A percentile compares a stretch with the other conserved stretches of the same genome.
Conservation (phyloP, 2,888 invertebrate species). For the Zaprionus obscuricornis region DNA sequence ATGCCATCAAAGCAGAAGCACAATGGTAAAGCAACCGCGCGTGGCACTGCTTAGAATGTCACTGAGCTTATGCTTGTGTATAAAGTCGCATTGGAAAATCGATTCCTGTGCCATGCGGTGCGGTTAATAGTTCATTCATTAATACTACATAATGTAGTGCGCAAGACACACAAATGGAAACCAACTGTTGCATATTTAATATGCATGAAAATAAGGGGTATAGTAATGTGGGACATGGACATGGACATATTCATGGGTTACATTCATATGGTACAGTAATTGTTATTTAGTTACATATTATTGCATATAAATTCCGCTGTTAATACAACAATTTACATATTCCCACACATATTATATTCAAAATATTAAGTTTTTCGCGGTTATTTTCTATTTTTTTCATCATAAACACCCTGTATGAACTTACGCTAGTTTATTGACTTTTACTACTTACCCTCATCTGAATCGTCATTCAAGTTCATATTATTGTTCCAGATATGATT, state of each 20-base stretch:
- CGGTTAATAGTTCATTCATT: constrained; percentile 51
- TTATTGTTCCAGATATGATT: not conserved
- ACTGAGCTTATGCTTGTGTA: constrained; percentile 41
- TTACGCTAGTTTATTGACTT: constrained; percentile 39
- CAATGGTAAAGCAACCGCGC: constrained; percentile 34
- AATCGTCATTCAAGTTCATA: constrained; percentile 41
- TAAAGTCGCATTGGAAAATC: constrained; percentile 53
- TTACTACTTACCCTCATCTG: constrained; percentile 47
- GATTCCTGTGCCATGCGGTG: constrained; percentile 47
- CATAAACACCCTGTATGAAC: constrained; percentile 42
- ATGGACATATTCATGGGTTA: not conserved
- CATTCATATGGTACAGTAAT: not conserved
- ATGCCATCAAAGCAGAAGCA: constrained; percentile 23
- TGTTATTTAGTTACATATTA: constrained; percentile 18
- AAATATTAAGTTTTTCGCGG: constrained; percentile 18
- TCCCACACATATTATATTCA: no score
- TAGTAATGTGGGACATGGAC: constrained; percentile 1
- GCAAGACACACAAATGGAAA: constrained; percentile 69
- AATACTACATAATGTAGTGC: constrained; percentile 54
- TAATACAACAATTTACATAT: no score
- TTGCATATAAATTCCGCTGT: not conserved
- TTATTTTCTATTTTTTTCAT: not conserved
- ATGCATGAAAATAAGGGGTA: constrained; percentile 25
- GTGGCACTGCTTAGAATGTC: constrained; percentile 33
- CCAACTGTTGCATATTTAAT: constrained; percentile 75